Evolutionary conservation across 2,113 vertebrate genomes (phyloP).

Genomic region (Alethe diademata): DNA sequence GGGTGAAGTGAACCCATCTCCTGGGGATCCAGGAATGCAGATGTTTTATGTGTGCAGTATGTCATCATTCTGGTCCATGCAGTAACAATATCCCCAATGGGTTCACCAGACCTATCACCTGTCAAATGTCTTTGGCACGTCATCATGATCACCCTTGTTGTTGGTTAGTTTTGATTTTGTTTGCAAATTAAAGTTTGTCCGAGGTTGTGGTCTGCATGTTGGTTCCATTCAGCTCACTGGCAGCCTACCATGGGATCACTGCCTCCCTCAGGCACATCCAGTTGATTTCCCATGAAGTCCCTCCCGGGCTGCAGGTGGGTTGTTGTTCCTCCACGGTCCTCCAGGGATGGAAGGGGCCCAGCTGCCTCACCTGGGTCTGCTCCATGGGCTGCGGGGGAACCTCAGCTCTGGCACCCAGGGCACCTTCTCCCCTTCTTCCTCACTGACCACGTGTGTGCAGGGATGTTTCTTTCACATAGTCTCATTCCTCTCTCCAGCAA

Average conservation of each 20-base stretch:
- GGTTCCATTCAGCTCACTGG: background rate
- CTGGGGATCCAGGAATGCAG: background rate
- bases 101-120: background rate
- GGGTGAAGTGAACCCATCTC: background rate
- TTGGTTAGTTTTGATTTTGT: background rate
- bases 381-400: too few species aligned
- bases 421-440: background rate
- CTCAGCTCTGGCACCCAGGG: rapidly evolving
- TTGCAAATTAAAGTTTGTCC: background rate
- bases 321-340: background rate
- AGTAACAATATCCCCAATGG: background rate
- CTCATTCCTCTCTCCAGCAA: background rate
- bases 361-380: rapidly evolving
- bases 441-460: too few species aligned
- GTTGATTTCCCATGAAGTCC: background rate
- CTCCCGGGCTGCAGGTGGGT: rapidly evolving
- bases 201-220: background rate
- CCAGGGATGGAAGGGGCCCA: rapidly evolving
- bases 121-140: background rate
- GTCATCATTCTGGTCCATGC: background rate
- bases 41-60: rapidly evolving
- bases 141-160: too few species aligned
- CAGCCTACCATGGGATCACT: too few species aligned
- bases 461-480: background rate
- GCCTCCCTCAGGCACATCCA: background rate